Percentiles rank a stretch among this genome's conserved stretches.
These are phyloP conservation scores for Latheticus oryzae DNA, from an alignment of 2,888 invertebrate species.

Conservation along the genomic window DNA sequence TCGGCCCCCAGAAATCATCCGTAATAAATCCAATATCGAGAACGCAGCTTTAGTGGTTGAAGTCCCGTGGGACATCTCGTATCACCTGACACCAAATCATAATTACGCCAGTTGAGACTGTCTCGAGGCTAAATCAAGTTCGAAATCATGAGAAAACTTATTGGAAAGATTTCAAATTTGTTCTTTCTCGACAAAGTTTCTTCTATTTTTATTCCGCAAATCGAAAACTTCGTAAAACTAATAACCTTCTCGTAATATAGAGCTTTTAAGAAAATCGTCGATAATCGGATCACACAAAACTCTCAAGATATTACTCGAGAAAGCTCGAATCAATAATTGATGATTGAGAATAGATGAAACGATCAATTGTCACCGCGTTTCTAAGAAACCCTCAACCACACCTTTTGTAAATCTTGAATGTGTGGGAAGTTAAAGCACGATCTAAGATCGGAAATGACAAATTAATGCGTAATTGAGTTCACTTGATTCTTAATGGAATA, in stretches of 20 bases:
- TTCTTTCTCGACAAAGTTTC: constrained; percentile 16
- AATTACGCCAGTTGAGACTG: constrained; percentile 51
- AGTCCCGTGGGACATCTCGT: constrained; percentile 54
- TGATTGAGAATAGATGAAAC: constrained; percentile 7
- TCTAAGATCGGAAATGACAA: constrained; percentile 53
- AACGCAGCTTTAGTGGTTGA: constrained; percentile 55
- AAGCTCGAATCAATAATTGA: constrained; percentile 31
- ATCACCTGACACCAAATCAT: constrained; percentile 61
- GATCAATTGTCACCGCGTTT: background rate
- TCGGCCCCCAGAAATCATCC: constrained; percentile 43
- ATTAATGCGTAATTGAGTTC: constrained; percentile 53
- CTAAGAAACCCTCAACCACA: background rate
- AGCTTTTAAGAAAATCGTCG: constrained; percentile 29
- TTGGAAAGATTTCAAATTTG: constrained; percentile 54
- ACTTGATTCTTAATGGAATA: constrained; percentile 49
- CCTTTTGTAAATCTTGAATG: constrained; percentile 13
- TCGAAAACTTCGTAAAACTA: constrained; percentile 22
- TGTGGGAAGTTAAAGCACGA: constrained; percentile 27
- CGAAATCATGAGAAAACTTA: constrained; percentile 51
- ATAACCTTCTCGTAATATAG: constrained; percentile 5
- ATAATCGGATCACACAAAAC: constrained; percentile 27
- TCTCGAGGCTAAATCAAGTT: constrained; percentile 46
- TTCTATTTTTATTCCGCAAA: constrained; percentile 14
- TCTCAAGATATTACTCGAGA: constrained; percentile 10
- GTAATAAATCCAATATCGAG: constrained; percentile 59